A percentile compares a stretch with the other conserved stretches of the same genome.
Conservation (phyloP, 2,113 vertebrate genomes). For the Laticauda laticaudata region DNA sequence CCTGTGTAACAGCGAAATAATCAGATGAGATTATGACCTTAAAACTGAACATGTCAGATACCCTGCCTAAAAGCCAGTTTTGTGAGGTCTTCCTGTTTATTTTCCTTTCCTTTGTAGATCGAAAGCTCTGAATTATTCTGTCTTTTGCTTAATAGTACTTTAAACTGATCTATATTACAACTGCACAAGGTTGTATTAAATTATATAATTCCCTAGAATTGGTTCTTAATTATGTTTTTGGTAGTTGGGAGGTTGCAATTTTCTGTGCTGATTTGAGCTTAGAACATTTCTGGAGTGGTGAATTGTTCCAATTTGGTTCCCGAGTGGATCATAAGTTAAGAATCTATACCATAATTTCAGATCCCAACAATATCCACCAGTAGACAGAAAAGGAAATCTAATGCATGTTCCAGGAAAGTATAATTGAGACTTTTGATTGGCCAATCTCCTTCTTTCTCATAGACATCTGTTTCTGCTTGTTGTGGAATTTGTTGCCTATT, state of each 20-base stretch:
- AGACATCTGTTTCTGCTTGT: neutral
- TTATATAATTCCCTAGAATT: neutral
- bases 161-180: neutral
- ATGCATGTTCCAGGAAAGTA: neutral
- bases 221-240: neutral
- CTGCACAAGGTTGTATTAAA: neutral
- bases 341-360: neutral
- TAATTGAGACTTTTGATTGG: neutral
- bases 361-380: neutral
- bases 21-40: neutral
- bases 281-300: neutral
- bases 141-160: neutral
- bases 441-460: neutral
- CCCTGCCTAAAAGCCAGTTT: neutral
- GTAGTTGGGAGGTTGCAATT: neutral
- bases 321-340: neutral
- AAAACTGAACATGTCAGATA: neutral
- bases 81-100: neutral
- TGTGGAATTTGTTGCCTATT: neutral
- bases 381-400: neutral
- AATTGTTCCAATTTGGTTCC: neutral
- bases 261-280: neutral
- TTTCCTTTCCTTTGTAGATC: neutral
- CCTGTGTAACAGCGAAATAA: neutral
- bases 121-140: neutral